These are phyloP conservation scores for Anarhynchus alexandrinus DNA, from an alignment of 2,113 vertebrate species.

Conservation along the genomic window DNA sequence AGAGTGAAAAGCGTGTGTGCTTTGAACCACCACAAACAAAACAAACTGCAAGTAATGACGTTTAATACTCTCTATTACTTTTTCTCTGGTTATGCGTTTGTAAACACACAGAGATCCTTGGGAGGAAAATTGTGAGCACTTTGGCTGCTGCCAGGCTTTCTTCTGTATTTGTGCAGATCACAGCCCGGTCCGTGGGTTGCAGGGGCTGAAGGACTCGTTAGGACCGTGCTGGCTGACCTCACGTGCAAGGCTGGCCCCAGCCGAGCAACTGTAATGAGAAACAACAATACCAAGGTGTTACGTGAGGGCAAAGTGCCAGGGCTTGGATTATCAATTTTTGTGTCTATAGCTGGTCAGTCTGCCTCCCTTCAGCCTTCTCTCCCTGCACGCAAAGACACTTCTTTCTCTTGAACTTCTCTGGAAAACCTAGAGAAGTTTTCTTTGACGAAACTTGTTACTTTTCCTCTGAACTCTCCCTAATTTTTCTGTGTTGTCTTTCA, in stretches of 20 bases:
- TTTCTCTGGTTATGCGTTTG: neutral
- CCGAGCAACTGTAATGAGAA: accelerated
- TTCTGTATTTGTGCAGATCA: neutral
- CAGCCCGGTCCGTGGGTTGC: neutral
- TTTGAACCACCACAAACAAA: neutral
- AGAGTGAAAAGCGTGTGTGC: neutral
- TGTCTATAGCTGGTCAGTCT: neutral
- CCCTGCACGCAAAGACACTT: neutral
- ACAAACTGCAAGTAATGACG: neutral
- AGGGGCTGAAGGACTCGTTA: neutral
- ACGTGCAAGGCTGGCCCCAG: neutral
- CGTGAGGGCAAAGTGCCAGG: accelerated
- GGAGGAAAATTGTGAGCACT: neutral
- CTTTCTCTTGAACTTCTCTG: neutral
- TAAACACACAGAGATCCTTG: neutral
- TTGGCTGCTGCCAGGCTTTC: neutral
- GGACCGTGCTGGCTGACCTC: neutral
- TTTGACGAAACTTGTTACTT: neutral
- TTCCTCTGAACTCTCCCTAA: neutral
- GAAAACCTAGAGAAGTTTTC: neutral
- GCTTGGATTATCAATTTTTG: neutral
- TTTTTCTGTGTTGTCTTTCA: neutral
- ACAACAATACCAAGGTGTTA: neutral
- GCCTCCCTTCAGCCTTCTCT: neutral
- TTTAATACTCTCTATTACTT: neutral